Conservation (phyloP, 2,888 invertebrate genomes). For the Eupithecia subumbrata region DNA sequence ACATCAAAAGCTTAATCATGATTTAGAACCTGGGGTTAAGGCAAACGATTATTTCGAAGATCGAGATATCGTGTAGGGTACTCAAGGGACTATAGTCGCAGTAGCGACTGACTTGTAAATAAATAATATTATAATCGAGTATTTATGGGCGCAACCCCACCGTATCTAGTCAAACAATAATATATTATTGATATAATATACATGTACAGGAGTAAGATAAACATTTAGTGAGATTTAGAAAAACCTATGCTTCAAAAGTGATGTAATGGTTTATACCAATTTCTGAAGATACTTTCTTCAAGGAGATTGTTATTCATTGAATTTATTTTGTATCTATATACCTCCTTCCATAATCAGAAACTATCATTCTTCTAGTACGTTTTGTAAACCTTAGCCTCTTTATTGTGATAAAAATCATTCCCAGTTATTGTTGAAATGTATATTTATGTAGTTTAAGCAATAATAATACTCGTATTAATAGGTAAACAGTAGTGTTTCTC, state of each 20-base stretch:
- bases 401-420: slow-evolving; percentile 36
- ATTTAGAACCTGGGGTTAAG: neutral
- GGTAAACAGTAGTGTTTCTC: slow-evolving; percentile 34
- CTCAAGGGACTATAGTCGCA: slow-evolving; percentile 24
- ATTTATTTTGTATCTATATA: slow-evolving; percentile 28
- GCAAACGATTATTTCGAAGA: neutral
- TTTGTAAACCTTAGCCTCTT: slow-evolving; percentile 15
- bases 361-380: slow-evolving; percentile 10
- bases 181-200: slow-evolving; percentile 30
- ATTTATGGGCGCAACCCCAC: slow-evolving; percentile 35
- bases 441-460: slow-evolving; percentile 49
- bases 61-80: slow-evolving; percentile 22
- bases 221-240: slow-evolving; percentile 32
- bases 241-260: slow-evolving; percentile 26
- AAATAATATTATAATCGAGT: slow-evolving; percentile 39
- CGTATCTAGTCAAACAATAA: slow-evolving; percentile 39
- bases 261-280: slow-evolving; percentile 22
- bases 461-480: slow-evolving; percentile 38
- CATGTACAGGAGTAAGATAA: slow-evolving; percentile 30
- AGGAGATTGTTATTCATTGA: slow-evolving; percentile 17
- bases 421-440: slow-evolving; percentile 49
- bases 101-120: slow-evolving; percentile 40
- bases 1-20: slow-evolving; percentile 2
- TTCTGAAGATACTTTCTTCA: slow-evolving; percentile 15
- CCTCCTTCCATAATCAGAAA: slow-evolving; percentile 14